Conservation (phyloP, 1,140 invertebrate genomes). For the Drosophila insularis region DNA sequence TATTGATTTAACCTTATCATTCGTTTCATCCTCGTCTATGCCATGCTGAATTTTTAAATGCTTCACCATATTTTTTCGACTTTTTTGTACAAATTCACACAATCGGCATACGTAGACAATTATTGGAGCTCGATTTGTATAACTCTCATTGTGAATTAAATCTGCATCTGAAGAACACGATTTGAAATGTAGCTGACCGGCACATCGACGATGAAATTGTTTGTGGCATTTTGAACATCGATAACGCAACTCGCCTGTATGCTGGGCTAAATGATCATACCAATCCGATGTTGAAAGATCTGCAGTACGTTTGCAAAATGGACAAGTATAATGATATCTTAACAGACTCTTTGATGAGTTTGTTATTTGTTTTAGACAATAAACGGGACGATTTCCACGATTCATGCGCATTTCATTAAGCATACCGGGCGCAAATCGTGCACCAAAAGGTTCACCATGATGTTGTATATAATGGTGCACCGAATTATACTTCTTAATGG, state of each 20-base stretch:
- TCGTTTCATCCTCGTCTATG: conserved; percentile 8
- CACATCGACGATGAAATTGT: neutral
- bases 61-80: conserved; percentile 81
- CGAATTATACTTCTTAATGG: conserved; percentile 6
- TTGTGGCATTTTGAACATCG: conserved; percentile 84
- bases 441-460: conserved; percentile 85
- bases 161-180: conserved; percentile 27
- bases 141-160: neutral
- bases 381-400: conserved; percentile 18
- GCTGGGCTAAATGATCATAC: conserved; percentile 85
- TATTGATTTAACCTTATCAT: neutral
- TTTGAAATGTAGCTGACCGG: conserved; percentile 16
- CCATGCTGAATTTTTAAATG: conserved; percentile 84
- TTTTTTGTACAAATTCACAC: conserved; percentile 86
- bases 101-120: conserved; percentile 83
- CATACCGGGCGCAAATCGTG: conserved; percentile 82
- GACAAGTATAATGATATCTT: conserved; percentile 41
- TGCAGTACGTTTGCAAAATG: conserved; percentile 53
- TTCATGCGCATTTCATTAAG: conserved; percentile 45
- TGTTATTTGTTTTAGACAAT: neutral
- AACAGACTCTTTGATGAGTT: neutral
- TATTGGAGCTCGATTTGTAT: conserved; percentile 13
- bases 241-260: conserved; percentile 86
- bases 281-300: neutral
- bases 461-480: conserved; percentile 84